Evolutionary conservation across 2,797 vertebrate species (phyloP).

Genomic region (Urophycis tenuis): DNA sequence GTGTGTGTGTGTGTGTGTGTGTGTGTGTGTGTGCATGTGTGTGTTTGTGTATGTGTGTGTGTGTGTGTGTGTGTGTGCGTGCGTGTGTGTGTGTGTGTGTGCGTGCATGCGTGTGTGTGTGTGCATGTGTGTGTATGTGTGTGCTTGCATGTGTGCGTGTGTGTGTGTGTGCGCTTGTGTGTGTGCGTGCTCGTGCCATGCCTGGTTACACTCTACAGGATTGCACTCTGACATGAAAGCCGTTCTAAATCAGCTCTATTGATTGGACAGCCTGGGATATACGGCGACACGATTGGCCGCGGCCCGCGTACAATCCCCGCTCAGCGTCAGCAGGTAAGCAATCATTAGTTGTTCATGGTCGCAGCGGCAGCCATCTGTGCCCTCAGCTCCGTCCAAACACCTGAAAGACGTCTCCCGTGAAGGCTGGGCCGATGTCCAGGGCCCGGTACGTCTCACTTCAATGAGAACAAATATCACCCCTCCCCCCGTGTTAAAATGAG

Average conservation of each 20-base stretch:
- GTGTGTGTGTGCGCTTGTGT: neutral
- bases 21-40: too few species aligned
- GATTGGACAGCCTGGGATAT: neutral
- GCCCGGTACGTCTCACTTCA: neutral
- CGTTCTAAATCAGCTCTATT: neutral
- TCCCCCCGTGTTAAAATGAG: too few species aligned
- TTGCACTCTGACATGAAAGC: neutral
- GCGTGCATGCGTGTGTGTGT: too few species aligned
- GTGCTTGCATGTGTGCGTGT: too few species aligned
- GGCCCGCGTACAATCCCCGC: neutral
- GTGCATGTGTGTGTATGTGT: too few species aligned
- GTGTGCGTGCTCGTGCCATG: neutral
- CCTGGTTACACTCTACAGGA: neutral
- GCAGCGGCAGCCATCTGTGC: neutral
- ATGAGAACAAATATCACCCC: neutral
- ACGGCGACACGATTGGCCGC: neutral
- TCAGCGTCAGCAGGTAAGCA: neutral
- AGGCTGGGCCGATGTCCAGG: neutral
- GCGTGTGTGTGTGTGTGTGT: neutral
- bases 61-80: neutral
- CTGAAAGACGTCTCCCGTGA: neutral
- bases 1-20: too few species aligned
- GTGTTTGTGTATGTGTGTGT: neutral
- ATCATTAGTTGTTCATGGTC: neutral
- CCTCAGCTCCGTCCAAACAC: neutral